Evolutionary conservation across 2,888 invertebrate species (phyloP).

Genomic region (Smittia aterrima): DNA sequence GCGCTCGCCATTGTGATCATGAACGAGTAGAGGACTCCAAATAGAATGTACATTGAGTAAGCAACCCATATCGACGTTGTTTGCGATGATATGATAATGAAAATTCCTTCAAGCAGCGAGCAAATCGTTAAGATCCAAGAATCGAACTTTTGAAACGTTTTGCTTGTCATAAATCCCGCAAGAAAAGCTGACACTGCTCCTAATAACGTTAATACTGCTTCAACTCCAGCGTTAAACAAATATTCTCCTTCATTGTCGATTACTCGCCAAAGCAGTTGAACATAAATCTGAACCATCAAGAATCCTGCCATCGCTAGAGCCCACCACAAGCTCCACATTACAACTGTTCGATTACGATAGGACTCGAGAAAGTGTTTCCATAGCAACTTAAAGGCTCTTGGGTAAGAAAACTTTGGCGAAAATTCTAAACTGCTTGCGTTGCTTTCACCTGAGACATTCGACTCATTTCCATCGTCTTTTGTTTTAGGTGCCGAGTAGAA

Average conservation of each 20-base stretch:
- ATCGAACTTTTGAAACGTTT: slow-evolving; percentile 50
- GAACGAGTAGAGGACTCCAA: slow-evolving; percentile 76
- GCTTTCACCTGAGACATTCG: neutral
- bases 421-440: neutral
- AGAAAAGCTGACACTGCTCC: slow-evolving; percentile 62
- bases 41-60: slow-evolving; percentile 72
- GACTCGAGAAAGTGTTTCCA: slow-evolving; percentile 62
- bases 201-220: slow-evolving; percentile 69
- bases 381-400: slow-evolving; percentile 51
- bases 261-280: slow-evolving; percentile 69
- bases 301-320: slow-evolving; percentile 69
- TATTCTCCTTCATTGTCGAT: slow-evolving; percentile 53
- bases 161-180: slow-evolving; percentile 52
- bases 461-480: neutral
- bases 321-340: slow-evolving; percentile 79
- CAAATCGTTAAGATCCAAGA: slow-evolving; percentile 55
- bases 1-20: slow-evolving; percentile 80
- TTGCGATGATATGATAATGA: slow-evolving; percentile 59
- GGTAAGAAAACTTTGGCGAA: slow-evolving; percentile 29
- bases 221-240: slow-evolving; percentile 74
- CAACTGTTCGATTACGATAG: slow-evolving; percentile 60
- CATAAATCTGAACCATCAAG: slow-evolving; percentile 67
- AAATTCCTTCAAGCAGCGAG: slow-evolving; percentile 58
- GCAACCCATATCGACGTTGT: slow-evolving; percentile 64
- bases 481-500: slow-evolving; percentile 55